Percentiles rank a stretch among this genome's conserved stretches.
Conservation (phyloP, 2,113 vertebrate species). For the Fulica atra region DNA sequence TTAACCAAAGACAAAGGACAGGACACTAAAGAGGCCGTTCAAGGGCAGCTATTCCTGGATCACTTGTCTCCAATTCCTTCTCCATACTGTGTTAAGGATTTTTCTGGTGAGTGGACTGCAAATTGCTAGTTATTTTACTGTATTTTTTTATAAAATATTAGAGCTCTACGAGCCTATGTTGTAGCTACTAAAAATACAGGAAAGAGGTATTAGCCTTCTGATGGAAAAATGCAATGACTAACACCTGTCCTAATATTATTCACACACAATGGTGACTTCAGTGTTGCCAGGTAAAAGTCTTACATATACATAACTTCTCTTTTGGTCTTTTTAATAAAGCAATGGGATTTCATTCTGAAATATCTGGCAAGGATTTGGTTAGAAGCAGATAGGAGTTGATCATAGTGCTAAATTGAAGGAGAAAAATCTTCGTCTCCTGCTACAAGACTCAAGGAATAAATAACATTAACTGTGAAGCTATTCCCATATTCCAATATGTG, state of each 20-base stretch:
- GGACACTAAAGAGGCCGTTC: background rate
- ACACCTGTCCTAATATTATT: background rate
- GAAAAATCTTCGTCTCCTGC: background rate
- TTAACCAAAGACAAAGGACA: background rate
- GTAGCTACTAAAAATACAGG: background rate
- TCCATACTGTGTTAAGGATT: background rate
- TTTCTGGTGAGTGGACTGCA: background rate
- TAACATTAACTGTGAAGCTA: background rate
- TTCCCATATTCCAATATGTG: background rate
- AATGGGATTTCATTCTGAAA: background rate
- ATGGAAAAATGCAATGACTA: background rate
- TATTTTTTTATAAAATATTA: background rate
- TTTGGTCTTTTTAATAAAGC: background rate
- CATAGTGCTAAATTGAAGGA: background rate
- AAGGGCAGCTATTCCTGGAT: background rate
- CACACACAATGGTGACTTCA: background rate
- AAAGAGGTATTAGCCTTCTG: background rate
- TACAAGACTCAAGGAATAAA: background rate
- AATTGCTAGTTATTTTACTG: background rate
- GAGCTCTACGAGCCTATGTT: background rate
- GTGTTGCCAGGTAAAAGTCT: background rate
- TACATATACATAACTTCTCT: background rate
- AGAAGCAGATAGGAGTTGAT: background rate
- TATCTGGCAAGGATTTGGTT: background rate
- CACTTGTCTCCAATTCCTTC: background rate